Evolutionary conservation across 2,797 vertebrate species (phyloP).

Genomic region (Poeciliopsis paucimaculata): DNA sequence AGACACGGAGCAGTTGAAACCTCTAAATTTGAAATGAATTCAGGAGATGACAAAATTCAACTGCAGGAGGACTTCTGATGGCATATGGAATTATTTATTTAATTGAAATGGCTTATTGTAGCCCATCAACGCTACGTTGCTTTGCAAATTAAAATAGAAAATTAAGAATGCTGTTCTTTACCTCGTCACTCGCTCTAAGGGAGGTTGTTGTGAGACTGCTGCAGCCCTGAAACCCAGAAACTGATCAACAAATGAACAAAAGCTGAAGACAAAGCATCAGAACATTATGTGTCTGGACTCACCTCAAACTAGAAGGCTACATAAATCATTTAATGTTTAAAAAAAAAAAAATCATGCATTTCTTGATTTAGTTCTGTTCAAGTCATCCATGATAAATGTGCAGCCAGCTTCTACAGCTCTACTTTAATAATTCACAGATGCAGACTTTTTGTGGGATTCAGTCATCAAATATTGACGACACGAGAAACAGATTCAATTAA

Average conservation of each 20-base stretch:
- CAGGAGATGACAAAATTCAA: background rate
- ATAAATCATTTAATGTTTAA: background rate
- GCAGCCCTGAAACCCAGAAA: background rate
- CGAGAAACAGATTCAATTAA: background rate
- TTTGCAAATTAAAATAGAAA: background rate
- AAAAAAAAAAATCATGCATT: background rate
- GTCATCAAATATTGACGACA: background rate
- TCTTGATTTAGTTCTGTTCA: background rate
- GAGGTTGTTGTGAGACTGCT: background rate
- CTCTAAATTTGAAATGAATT: background rate
- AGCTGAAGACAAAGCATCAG: background rate
- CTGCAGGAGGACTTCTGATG: background rate
- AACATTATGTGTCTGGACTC: background rate
- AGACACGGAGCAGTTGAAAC: background rate
- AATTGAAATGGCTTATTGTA: background rate
- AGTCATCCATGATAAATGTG: conserved; percentile 1
- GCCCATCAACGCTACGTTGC: background rate
- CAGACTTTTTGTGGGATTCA: background rate
- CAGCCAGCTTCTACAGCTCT: background rate
- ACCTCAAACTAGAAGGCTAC: background rate
- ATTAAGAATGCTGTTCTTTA: background rate
- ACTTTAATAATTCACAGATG: background rate
- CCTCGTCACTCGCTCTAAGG: background rate
- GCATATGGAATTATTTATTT: background rate
- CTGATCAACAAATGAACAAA: background rate